A percentile compares a stretch with the other conserved stretches of the same genome.
These are phyloP conservation scores for Pituophis catenifer DNA, from an alignment of 2,113 vertebrate genomes.

Conservation along the genomic window DNA sequence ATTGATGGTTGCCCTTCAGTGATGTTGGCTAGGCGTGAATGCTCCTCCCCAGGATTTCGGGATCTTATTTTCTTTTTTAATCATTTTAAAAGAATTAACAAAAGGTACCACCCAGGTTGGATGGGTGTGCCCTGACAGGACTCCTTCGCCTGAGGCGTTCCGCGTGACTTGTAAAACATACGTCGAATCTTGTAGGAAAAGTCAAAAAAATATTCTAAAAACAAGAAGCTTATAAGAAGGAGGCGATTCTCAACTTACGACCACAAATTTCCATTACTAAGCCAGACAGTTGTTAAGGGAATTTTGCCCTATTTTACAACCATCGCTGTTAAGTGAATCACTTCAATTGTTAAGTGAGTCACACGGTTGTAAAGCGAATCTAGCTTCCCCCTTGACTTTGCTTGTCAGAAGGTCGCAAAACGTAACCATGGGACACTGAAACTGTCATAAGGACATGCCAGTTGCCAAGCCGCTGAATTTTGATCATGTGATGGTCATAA, in stretches of 20 bases:
- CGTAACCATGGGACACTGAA: too few species aligned
- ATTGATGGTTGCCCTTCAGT: background rate
- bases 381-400: too few species aligned
- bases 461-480: background rate
- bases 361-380: too few species aligned
- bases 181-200: background rate
- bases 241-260: too few species aligned
- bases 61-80: background rate
- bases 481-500: background rate
- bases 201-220: background rate
- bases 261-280: background rate
- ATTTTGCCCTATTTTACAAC: background rate
- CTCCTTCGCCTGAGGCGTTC: background rate
- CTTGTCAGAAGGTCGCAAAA: too few species aligned
- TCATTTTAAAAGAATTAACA: background rate
- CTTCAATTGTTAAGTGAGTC: background rate
- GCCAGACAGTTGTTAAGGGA: background rate
- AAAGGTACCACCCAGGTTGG: background rate
- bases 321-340: background rate
- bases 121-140: background rate
- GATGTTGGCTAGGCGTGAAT: background rate
- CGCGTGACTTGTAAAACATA: background rate
- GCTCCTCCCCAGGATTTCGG: fast-evolving
- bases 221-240: background rate
- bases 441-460: too few species aligned